Percentiles rank a stretch among this genome's conserved stretches.
Evolutionary conservation across 2,797 vertebrate species (phyloP).

Genomic region (Myotis daubentonii): DNA sequence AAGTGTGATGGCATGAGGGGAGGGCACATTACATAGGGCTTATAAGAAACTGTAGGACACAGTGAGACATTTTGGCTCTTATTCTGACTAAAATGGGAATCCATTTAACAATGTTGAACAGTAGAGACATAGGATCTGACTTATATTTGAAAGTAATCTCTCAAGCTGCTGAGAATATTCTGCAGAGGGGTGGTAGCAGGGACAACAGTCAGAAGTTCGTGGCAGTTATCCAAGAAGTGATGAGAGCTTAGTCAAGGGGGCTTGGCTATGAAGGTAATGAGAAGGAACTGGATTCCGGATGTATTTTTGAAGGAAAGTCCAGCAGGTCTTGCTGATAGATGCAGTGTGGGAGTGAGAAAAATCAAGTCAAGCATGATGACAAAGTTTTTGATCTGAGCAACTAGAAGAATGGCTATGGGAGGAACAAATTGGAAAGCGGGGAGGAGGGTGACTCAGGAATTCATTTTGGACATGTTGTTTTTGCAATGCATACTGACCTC

Average conservation of each 20-base stretch:
- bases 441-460: background rate
- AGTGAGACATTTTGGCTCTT: background rate
- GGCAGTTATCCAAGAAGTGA: background rate
- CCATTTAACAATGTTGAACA: background rate
- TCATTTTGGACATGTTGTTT: background rate
- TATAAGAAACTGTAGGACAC: background rate
- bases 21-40: background rate
- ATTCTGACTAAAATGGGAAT: background rate
- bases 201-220: background rate
- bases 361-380: background rate
- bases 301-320: constrained; percentile 27
- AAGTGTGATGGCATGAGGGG: fast-evolving
- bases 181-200: background rate
- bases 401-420: background rate
- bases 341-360: background rate
- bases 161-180: constrained; percentile 3
- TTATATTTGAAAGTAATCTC: background rate
- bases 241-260: background rate
- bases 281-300: background rate
- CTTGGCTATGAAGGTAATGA: background rate
- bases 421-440: background rate
- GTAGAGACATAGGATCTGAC: background rate
- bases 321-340: background rate
- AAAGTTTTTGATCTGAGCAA: background rate
- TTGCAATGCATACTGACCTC: background rate